phyloP scores from a whole-genome alignment of 2,113 vertebrate species.

The Anseranas semipalmata region DNA sequence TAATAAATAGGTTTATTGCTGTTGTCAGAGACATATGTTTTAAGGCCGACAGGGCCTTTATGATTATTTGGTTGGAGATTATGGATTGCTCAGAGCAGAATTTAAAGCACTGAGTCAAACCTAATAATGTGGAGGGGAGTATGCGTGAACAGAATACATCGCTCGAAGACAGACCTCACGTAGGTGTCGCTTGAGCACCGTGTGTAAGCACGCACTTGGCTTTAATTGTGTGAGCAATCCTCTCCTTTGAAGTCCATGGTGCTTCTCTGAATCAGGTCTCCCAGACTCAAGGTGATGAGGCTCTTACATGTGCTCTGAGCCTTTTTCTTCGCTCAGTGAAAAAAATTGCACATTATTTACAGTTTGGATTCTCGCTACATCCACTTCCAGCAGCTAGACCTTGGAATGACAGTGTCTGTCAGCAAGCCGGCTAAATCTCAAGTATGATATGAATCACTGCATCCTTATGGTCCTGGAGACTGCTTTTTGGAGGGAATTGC shows the following conservation, averaged over 20 bases:
- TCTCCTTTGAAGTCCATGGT: background rate
- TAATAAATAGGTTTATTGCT: conserved; percentile 67
- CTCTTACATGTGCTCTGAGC: background rate
- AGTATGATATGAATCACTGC: background rate
- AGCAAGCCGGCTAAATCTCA: background rate
- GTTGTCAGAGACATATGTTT: conserved; percentile 65
- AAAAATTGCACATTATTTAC: background rate
- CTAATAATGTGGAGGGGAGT: conserved; percentile 10
- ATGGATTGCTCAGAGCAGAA: conserved; percentile 54
- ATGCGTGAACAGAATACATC: background rate
- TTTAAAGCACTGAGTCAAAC: conserved; percentile 48
- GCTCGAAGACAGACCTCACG: background rate
- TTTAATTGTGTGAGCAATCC: background rate
- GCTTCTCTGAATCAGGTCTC: background rate
- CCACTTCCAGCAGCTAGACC: background rate
- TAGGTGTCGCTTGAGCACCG: background rate
- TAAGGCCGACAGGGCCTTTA: conserved; percentile 57
- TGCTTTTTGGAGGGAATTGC: background rate
- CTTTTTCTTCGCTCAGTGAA: background rate
- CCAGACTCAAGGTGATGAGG: background rate
- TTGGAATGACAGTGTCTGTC: background rate
- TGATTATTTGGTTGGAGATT: conserved; percentile 65
- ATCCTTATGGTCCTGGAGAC: background rate
- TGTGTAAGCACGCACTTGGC: background rate
- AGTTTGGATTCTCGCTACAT: background rate